Base-by-base conservation (phyloP, 2,113 vertebrate genomes). In the Sturnira hondurensis region DNA sequence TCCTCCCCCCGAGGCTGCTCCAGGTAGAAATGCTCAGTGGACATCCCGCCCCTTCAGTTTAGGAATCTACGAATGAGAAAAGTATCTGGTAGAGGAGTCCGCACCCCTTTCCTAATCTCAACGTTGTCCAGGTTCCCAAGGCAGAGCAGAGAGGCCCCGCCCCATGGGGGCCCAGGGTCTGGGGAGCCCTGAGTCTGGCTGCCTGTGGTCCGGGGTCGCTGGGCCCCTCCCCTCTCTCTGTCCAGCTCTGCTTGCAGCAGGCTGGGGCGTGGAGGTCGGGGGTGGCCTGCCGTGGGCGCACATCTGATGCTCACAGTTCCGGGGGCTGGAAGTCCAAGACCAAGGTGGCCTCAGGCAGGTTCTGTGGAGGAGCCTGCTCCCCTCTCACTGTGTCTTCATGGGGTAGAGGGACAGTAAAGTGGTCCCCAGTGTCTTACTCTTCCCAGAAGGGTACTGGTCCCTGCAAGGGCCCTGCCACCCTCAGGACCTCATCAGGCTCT, bases 51-150 rank as follows among this genome's bases (percentile, higher is more conserved):
- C 15, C 15, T 43, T 73, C 33, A n/a, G 14, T 28, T 65, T 86
- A 86, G 38, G 26, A 65, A 31, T 50, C 43, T 61, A 0, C 15
- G 22, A 36, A 3, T 58, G 68, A 84, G 68, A 9, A 76, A 52
- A 41, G 50, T 45, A 8, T 10, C n/a, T 58, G 3, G 6, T 36
- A 38, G 67, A 36, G 8, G 22, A 10, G 24, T 58, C 22, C 56
- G 0, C 19, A n/a, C 54, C 54, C 24, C 4, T 3, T 11, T 24
- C 45, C n/a, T 14, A 50, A 43, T 50, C 33, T 71, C 24, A 5
- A 1, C 28, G 4, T n/a, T 13, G 15, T 6, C 17, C 9, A 0
- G 11, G 4, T 4, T 76, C 11, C n/a, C 16, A 17, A 45, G 70
- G 5, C 1, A 2, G 16, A 19, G 24, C 11, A 0, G 13, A n/a